Base-by-base conservation (phyloP, 2,888 invertebrate species). In the Harpalus rufipes region DNA sequence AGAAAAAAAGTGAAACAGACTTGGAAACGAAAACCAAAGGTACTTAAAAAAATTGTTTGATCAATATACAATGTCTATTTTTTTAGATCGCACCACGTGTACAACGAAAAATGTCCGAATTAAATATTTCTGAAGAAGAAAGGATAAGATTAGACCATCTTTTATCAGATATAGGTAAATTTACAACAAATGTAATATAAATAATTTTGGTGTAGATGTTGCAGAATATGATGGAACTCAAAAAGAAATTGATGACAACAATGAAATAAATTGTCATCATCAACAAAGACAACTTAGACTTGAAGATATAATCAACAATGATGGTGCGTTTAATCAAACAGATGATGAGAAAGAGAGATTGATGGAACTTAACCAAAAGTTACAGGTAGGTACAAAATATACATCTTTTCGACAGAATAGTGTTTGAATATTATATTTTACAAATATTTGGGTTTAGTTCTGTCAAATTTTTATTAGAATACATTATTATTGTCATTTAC, bases 151-250 rank as follows among this genome's bases (percentile, higher is more conserved):
- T 84, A 39, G 14, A 65, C 16, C n/a, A 6, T 39, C 25, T 84
- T 39, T 78, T 84, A 78, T 16, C 78, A 18, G 84, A 76, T 65
- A 78, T 78, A 12, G 78, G 78, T 78, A 58, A 78, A 5, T 32
- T 32, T 32, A 5, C 32, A 32, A 32, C 32, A 32, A 32, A 32
- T 32, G 5, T 5, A 32, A 32, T 32, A 32, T 41, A 41, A 14
- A 39, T 68, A 41, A 41, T 39, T 74, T 41, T 51, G 16, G 1
- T 39, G 6, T 74, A 44, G 44, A 74, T 18, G 14, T 44, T 74
- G 68, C 39, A 68, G 68, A 68, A 39, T 44, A 16, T 74, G 51
- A 68, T 68, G 21, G 8, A 16, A 68, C n/a, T 56, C 51, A 83
- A n/a, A 21, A 59, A 41, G 18, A 32, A 32, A 39, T 12, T 8